These are phyloP conservation scores for Bos indicus DNA, from an alignment of 2,113 vertebrate species.

Conservation along the genomic window DNA sequence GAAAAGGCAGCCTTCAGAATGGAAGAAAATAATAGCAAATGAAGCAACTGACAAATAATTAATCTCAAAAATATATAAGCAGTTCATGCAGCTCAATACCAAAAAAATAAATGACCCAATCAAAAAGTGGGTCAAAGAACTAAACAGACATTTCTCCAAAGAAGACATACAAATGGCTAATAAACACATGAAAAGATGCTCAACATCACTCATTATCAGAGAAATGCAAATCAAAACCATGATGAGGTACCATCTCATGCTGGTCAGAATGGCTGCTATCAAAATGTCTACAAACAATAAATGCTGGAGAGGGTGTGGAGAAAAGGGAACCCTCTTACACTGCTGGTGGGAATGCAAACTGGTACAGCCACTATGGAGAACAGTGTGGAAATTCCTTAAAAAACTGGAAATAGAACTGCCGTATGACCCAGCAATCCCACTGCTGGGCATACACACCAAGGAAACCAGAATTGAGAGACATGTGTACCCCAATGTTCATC, in stretches of 20 bases:
- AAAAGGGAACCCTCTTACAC: background rate
- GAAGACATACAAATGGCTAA: background rate
- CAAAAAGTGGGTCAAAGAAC: background rate
- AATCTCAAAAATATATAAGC: background rate
- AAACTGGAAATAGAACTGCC: background rate
- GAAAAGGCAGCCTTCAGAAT: background rate
- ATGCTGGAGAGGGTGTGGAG: background rate
- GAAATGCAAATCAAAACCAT: background rate
- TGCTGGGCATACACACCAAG: background rate
- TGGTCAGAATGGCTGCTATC: background rate
- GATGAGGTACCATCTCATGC: accelerated
- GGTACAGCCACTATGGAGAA: background rate
- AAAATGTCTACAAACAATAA: background rate
- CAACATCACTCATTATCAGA: background rate
- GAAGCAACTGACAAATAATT: background rate
- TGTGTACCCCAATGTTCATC: background rate
- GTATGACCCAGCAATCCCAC: background rate
- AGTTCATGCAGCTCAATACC: background rate
- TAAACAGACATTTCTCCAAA: background rate
- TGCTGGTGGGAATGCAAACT: background rate
- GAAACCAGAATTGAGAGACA: background rate
- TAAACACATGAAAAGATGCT: background rate
- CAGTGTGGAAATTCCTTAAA: background rate
- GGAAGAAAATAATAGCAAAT: background rate
- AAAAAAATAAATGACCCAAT: background rate